These are phyloP conservation scores for Tetrapedia diversipes DNA, from an alignment of 2,888 invertebrate species.

Conservation along the genomic window DNA sequence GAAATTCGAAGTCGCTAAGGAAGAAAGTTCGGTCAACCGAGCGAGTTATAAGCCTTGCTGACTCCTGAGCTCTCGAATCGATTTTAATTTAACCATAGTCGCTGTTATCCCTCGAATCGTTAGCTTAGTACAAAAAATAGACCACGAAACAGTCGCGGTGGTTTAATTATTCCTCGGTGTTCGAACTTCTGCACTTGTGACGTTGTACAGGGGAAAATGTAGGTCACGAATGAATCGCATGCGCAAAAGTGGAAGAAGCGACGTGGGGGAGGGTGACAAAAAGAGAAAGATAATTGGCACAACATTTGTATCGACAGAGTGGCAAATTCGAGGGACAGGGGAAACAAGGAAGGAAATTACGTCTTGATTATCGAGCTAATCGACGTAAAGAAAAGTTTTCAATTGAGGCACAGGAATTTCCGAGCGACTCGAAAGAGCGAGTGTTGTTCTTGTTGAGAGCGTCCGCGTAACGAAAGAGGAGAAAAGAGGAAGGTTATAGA, in stretches of 20 bases:
- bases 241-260: not conserved
- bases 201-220: not conserved
- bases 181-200: too few relatives aligned
- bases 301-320: not conserved
- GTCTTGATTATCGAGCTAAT: slow-evolving; percentile 20
- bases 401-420: slow-evolving; percentile 48
- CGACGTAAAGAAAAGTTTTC: slow-evolving; percentile 41
- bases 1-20: slow-evolving; percentile 24
- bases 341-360: not conserved
- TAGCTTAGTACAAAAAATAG: not conserved
- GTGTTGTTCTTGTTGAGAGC: slow-evolving; percentile 15
- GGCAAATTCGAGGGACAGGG: not conserved
- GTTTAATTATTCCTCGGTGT: too few relatives aligned
- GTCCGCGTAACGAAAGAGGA: slow-evolving; percentile 1
- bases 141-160: not conserved
- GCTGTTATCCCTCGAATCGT: not conserved
- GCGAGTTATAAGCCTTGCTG: slow-evolving; percentile 18
- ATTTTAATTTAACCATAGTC: not conserved
- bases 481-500: not conserved
- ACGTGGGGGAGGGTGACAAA: not conserved
- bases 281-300: not conserved
- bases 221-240: not conserved
- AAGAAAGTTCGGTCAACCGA: slow-evolving; percentile 40
- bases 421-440: slow-evolving; percentile 9
- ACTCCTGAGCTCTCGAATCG: not conserved